phyloP scores from a whole-genome alignment of 2,888 invertebrate species.

The Pelosia muscerda region DNA sequence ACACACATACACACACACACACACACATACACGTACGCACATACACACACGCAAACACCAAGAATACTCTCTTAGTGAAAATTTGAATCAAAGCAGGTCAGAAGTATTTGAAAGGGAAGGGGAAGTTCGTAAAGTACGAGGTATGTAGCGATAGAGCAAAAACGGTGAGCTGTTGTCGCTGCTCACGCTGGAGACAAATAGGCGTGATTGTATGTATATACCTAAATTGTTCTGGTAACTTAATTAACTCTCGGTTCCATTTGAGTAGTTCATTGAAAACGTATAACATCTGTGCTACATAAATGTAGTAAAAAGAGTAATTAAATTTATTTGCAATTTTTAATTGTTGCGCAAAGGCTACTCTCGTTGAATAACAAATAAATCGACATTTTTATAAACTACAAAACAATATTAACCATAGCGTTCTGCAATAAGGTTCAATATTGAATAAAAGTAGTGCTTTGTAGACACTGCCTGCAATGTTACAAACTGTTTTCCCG shows the following conservation, averaged over 20 bases:
- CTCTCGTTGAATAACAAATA: slow-evolving; percentile 43
- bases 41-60: no score
- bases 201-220: no score
- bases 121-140: no score
- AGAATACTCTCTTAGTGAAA: no score
- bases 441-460: slow-evolving; percentile 14
- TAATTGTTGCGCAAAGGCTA: slow-evolving; percentile 50
- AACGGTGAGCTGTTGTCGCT: no score
- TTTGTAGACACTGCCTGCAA: slow-evolving; percentile 29
- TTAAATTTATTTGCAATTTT: slow-evolving; percentile 30
- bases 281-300: background rate
- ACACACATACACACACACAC: no score
- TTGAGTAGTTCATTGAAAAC: background rate
- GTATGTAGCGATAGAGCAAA: no score
- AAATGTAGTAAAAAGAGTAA: slow-evolving; percentile 15
- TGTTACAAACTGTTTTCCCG: slow-evolving; percentile 42
- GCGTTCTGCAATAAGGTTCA: background rate
- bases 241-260: background rate
- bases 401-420: slow-evolving; percentile 24
- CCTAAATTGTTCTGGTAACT: background rate
- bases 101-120: no score
- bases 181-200: no score
- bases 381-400: slow-evolving; percentile 15
- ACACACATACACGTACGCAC: no score
- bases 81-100: no score